Base-by-base conservation (phyloP, 92 coral and sea anemone species). In the Metridium senile region DNA sequence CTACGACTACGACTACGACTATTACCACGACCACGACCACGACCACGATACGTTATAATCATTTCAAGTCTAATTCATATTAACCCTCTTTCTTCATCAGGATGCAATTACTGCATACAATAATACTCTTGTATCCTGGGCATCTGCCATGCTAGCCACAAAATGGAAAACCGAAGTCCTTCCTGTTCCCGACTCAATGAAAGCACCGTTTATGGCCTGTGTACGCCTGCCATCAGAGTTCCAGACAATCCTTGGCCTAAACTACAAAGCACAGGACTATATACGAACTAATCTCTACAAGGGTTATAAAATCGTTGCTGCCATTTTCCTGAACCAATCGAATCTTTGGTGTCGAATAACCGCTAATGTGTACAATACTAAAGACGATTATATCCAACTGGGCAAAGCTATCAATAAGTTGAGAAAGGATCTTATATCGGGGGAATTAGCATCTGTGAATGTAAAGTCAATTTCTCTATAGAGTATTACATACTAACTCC, bases 331-430 rank as follows among this genome's bases (percentile, higher is more conserved):
- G 54, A 73, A 88, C 11, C 97, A 91, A 77, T 90, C 93, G 1
- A 85, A 90, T 0, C 72, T 91, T 29, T 91, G 97, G 97, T 91
- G 93, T 32, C 86, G 97, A 30, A 81, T 91, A 39, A 78, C 90
- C 0, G 87, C 84, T 13, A 89, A 88, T 52, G 86, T 91, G 20
- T 91, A 91, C 54, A 91, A 91, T 62, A 69, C 71, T 21, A 87
- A 86, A 31, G 88, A 82, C 2, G 93, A 91, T 70, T 88, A 91
- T 66, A 22, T 68, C 73, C 58, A 69, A 1, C 66, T 91, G 22
- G 88, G 88, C 23, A 89, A 85, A 19, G 91, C 82, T 20, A 78
- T 91, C 7, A 59, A 68, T 46, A 66, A 39, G 49, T 39, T 39
- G 49, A 39, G 13, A 13, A 6, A 39, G 13, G 49, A 39, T 39